A percentile compares a stretch with the other conserved stretches of the same genome.
phyloP scores from a whole-genome alignment of 2,888 invertebrate genomes.

The Andricus quercusramuli region DNA sequence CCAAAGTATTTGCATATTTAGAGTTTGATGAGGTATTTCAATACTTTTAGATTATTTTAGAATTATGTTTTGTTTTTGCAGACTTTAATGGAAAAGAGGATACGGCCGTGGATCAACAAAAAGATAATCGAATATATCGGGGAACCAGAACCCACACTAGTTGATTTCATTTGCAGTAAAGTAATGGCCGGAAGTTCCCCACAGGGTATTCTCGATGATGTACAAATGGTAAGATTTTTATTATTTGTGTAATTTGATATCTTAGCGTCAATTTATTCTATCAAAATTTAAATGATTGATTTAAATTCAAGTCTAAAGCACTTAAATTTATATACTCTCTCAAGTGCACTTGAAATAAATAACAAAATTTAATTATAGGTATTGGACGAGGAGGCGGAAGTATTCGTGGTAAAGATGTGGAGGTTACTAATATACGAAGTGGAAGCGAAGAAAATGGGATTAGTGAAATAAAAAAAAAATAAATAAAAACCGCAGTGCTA shows the following conservation, averaged over 20 bases:
- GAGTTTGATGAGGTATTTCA: not conserved
- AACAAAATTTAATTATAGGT: constrained; percentile 83
- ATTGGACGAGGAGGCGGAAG: constrained; percentile 99
- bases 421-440: constrained; percentile 99
- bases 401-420: constrained; percentile 99
- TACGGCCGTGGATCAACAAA: constrained; percentile 99
- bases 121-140: constrained; percentile 99
- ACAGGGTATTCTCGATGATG: constrained; percentile 97
- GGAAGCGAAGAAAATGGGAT: constrained; percentile 97
- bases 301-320: no score
- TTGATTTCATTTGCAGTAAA: constrained; percentile 99
- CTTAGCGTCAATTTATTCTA: not conserved
- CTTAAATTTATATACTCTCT: not conserved
- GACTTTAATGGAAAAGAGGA: constrained; percentile 94
- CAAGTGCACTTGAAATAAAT: not conserved
- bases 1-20: not conserved
- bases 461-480: constrained; percentile 79
- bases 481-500: no score
- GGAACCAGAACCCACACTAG: constrained; percentile 98
- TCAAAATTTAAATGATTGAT: no score
- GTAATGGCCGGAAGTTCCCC: constrained; percentile 96
- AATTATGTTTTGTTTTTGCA: constrained; percentile 82
- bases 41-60: not conserved
- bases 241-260: not conserved
- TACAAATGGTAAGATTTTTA: constrained; percentile 91